Percentiles rank a stretch among this genome's conserved stretches.
Conservation (phyloP, 2,797 vertebrate species). For the Natrix natrix region DNA sequence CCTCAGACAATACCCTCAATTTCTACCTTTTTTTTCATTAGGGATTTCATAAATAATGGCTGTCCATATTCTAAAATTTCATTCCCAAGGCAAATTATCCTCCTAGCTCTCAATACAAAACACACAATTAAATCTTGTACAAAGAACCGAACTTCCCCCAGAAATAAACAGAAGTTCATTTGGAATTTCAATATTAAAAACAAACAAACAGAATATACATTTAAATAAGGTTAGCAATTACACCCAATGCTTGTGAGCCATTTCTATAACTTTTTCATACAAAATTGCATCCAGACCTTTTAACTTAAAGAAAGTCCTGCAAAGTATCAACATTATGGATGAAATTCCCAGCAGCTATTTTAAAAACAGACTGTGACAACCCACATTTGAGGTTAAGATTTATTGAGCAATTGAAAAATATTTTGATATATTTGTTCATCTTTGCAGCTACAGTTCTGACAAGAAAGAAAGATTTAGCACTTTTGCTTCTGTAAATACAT, state of each 20-base stretch:
- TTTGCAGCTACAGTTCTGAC: conserved; percentile 19
- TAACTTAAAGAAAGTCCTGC: conserved; percentile 13
- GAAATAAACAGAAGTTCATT: conserved; percentile 17
- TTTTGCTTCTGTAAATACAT: conserved; percentile 28
- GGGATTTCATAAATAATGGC: not conserved
- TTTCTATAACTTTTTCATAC: conserved; percentile 42
- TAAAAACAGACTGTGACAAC: conserved; percentile 17
- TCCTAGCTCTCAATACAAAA: conserved; percentile 17
- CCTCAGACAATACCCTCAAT: not conserved
- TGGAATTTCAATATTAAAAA: conserved; percentile 32
- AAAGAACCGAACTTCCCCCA: conserved; percentile 36
- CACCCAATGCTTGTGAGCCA: conserved; percentile 38
- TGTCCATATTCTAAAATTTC: not conserved
- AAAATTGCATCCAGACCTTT: conserved; percentile 3
- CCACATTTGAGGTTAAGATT: conserved; percentile 40
- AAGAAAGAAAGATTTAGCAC: conserved; percentile 6
- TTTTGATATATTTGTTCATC: conserved; percentile 38
- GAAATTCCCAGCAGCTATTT: conserved; percentile 32
- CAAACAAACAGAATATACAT: conserved; percentile 17
- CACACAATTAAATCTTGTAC: conserved; percentile 27
- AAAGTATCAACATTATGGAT: conserved; percentile 38
- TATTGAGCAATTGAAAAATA: conserved; percentile 38
- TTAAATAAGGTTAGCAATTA: conserved; percentile 20
- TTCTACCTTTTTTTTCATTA: not conserved
- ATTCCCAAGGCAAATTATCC: conserved; percentile 12